Percentiles rank a stretch among this genome's conserved stretches.
Conservation (phyloP, 2,797 vertebrate species). For the Atherinosoma microstoma region DNA sequence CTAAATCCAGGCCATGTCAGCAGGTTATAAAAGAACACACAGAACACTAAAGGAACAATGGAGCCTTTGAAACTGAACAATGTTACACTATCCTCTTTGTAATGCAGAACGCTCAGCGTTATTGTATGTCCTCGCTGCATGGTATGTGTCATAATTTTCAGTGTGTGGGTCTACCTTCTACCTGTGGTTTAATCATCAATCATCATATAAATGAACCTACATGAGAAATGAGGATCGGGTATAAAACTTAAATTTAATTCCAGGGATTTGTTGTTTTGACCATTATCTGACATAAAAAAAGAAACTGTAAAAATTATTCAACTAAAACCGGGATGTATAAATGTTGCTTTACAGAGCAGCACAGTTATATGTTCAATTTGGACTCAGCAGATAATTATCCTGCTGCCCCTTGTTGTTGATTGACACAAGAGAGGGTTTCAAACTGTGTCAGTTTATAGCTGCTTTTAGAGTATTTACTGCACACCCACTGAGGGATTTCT, state of each 20-base stretch:
- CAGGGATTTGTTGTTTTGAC: not conserved
- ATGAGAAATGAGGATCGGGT: constrained; percentile 3
- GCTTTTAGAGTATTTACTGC: constrained; percentile 10
- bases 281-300: not conserved
- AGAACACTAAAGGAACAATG: constrained; percentile 36
- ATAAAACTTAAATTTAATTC: constrained; percentile 7
- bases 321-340: not conserved
- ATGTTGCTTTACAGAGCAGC: not conserved
- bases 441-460: not conserved
- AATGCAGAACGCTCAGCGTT: constrained; percentile 11
- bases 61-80: constrained; percentile 26
- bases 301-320: not conserved
- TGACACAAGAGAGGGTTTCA: not conserved
- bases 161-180: constrained; percentile 12
- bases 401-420: constrained; percentile 5
- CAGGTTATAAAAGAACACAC: constrained; percentile 21
- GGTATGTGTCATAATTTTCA: constrained; percentile 8
- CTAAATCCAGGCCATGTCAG: constrained; percentile 35
- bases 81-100: constrained; percentile 17
- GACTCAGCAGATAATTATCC: not conserved
- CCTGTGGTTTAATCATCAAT: constrained; percentile 18
- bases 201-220: constrained; percentile 1
- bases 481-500: not conserved
- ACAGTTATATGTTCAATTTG: not conserved
- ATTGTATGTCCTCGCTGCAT: constrained; percentile 4